Percentiles rank a stretch among this genome's conserved stretches.
These are phyloP conservation scores for Hypomecis punctinalis DNA, from an alignment of 2,888 invertebrate species.

Conservation along the genomic window DNA sequence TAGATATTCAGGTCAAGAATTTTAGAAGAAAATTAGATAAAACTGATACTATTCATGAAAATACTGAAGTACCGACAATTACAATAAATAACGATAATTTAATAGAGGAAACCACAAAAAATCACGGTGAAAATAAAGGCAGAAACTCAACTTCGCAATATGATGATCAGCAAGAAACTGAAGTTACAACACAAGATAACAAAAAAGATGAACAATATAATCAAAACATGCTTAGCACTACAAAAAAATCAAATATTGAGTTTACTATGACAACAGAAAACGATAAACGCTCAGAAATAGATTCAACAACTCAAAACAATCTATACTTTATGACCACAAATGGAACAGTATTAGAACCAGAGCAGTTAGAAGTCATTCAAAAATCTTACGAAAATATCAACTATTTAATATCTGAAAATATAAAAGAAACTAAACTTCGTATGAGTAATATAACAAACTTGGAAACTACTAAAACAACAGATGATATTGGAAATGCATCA, in stretches of 20 bases:
- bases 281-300: neutral
- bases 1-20: conserved; percentile 44
- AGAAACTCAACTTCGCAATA: neutral
- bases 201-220: neutral
- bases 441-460: neutral
- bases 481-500: neutral
- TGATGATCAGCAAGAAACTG: conserved; percentile 2
- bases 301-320: neutral
- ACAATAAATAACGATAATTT: neutral
- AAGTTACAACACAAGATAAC: neutral
- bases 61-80: conserved; percentile 1
- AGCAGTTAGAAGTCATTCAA: neutral
- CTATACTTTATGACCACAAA: neutral
- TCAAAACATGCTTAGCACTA: neutral
- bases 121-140: neutral
- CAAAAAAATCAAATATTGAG: neutral
- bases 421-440: neutral
- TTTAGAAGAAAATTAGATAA: conserved; percentile 14
- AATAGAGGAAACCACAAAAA: neutral
- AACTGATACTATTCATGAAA: conserved; percentile 1
- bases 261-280: neutral
- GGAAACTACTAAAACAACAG: neutral
- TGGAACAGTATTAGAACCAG: neutral
- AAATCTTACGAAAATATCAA: neutral
- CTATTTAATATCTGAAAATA: neutral